Conservation (phyloP, 1,140 invertebrate genomes). For the Lethrus apterus region DNA sequence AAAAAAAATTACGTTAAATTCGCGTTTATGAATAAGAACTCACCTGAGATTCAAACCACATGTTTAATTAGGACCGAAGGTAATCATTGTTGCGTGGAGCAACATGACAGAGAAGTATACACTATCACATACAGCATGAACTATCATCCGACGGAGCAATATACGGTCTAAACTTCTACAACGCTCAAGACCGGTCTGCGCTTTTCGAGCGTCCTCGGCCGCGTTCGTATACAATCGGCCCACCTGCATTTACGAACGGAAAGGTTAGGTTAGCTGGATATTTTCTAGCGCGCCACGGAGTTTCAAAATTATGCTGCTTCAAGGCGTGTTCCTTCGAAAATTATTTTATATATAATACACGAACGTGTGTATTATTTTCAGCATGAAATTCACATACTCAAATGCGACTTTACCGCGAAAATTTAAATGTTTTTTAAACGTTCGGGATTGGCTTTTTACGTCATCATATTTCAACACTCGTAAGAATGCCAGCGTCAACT, state of each 20-base stretch:
- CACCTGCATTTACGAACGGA: constrained; percentile 41
- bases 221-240: constrained; percentile 30
- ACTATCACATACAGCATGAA: constrained; percentile 30
- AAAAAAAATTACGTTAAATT: constrained; percentile 24
- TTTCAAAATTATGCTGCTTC: constrained; percentile 25
- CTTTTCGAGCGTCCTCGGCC: constrained; percentile 27
- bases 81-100: constrained; percentile 38
- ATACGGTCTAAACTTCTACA: constrained; percentile 32
- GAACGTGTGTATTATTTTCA: too few species aligned
- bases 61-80: constrained; percentile 36
- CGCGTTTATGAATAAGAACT: constrained; percentile 17
- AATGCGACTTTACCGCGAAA: too few species aligned
- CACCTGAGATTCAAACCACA: constrained; percentile 43
- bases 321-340: too few species aligned
- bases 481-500: too few species aligned
- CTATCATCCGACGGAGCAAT: constrained; percentile 30
- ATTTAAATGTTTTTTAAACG: too few species aligned
- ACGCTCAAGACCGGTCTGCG: constrained; percentile 34
- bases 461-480: too few species aligned
- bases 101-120: constrained; percentile 38
- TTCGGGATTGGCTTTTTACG: too few species aligned
- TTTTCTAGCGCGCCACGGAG: constrained; percentile 18
- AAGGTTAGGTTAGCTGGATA: constrained; percentile 37
- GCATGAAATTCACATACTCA: too few species aligned
- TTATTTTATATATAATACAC: too few species aligned